Conservation (phyloP, 2,888 invertebrate genomes). For the Troilus luridus region DNA sequence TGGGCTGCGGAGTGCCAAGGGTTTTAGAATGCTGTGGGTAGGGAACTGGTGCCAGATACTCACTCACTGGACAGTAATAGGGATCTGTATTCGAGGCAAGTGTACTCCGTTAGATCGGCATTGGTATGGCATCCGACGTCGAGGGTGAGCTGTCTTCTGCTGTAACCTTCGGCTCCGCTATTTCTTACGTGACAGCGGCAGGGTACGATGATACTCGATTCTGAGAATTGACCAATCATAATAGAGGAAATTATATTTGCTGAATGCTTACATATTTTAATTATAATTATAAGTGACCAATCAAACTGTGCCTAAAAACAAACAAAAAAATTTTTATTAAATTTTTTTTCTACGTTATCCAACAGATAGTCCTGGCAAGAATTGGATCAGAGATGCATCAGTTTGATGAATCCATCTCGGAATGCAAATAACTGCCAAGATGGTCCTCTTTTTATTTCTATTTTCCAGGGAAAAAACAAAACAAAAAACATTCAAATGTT, state of each 20-base stretch:
- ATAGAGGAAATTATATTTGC: too few species aligned
- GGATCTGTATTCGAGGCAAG: neutral
- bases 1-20: constrained; percentile 21
- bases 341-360: too few species aligned
- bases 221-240: neutral
- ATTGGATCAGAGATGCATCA: neutral
- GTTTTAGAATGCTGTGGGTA: neutral
- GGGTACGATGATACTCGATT: neutral
- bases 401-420: neutral
- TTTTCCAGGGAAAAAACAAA: constrained; percentile 13
- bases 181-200: neutral
- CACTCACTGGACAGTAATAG: constrained; percentile 32
- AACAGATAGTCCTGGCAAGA: neutral
- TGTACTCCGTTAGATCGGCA: constrained; percentile 20
- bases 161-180: constrained; percentile 33
- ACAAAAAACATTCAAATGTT: neutral
- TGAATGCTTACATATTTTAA: too few species aligned
- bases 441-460: neutral
- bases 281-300: too few species aligned
- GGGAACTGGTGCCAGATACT: constrained; percentile 6
- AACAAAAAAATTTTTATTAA: too few species aligned
- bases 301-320: too few species aligned
- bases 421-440: neutral
- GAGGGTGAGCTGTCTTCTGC: neutral
- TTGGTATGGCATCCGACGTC: neutral